Base-by-base conservation (phyloP, 2,888 invertebrate species). In the Byasa hedistus region DNA sequence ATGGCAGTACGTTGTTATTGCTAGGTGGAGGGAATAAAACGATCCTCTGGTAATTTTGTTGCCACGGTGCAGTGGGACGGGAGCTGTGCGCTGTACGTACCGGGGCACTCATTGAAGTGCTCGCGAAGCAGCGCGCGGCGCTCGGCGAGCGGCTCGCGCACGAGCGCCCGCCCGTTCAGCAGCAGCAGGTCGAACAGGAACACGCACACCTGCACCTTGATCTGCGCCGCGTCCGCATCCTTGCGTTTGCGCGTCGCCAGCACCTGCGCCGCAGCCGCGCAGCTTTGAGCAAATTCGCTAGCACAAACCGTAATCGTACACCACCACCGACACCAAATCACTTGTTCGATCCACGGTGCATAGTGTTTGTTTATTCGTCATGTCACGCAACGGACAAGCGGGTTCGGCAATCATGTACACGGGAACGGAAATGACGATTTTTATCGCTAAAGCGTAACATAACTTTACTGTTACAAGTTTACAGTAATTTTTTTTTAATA, bases 121-220 rank as follows among this genome's bases (percentile, higher is more conserved):
- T 95, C 92, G 73, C 93, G 86, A 1, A 99, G 88, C 66, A 97
- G 84, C 24, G 91, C 86, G n/a, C 99, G 92, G 0, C 99, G 91
- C 74, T 94, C 93, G 0, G 91, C 83, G 69, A 99, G 95, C 7
- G 98, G 94, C 70, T 95, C 91, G 60, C 94, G 93, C 0, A 99
- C 97, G 36, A 99, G 91, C 3, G 98, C 89, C 75, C 94, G 91
- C 0, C 97, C 98, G 91, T 99, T 99, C 17, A 99, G 92, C 83
- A 96, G 98, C 23, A 99, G 92, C 73, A 99, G 89, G 93, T 99
- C 99, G 88, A 99, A 99, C 86, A 98, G 96, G 87, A 97, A 99
- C 39, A 99, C 96, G 82, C 98, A 98, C 69, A 99, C 98, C 84
- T 96, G 96, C 73, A 94, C 94, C 73, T 89, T 92, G 73, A 94